Evolutionary conservation across 2,888 invertebrate species (phyloP), one percentile per base, ranked within the genome.

Genomic region (Papilio elwesi): DNA sequence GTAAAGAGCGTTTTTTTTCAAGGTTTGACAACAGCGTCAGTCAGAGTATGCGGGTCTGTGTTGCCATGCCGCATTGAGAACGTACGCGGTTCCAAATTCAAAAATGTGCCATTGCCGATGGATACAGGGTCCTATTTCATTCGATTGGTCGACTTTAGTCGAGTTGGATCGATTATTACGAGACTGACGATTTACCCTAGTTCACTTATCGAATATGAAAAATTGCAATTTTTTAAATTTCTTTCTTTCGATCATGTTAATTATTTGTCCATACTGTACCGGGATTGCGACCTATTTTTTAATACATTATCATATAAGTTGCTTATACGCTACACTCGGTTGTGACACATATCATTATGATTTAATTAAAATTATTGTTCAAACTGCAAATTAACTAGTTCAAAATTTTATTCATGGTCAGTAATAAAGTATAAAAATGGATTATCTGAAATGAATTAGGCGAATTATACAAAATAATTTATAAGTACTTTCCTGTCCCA

Each of bases 111-210:
- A 79, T 68, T 75, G 73, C 70, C 63, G 71, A 79, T 75, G 74
- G 65, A 70, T 79, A 84, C 85, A 85, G 83, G 85, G 84, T 82
- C 77, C 77, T 77, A 64, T 77, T 78, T 77, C 74, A 47, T 36
- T 78, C 76, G 74, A 76, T 78, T 76, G 72, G 76, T 78, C 79
- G 81, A 80, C 75, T 74, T 75, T 76, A 77, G 76, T 78, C 78
- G 82, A 80, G 77, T 78, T 80, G 80, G 72, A 75, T 77, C 74
- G 73, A 80, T 77, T 78, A 80, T 72, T 82, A 53, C 81, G 83
- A 90, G 90, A 90, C 91, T 91, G 91, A 90, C 83, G 83, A 85
- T 87, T 83, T 85, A 85, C 81, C 83, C 79, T 85, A 84, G 77
- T 79, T 81, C 76, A 74, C 73, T 76, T 69, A 16, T 43, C 13